Conservation (phyloP, 2,797 vertebrate species). For the Pempheris klunzingeri region DNA sequence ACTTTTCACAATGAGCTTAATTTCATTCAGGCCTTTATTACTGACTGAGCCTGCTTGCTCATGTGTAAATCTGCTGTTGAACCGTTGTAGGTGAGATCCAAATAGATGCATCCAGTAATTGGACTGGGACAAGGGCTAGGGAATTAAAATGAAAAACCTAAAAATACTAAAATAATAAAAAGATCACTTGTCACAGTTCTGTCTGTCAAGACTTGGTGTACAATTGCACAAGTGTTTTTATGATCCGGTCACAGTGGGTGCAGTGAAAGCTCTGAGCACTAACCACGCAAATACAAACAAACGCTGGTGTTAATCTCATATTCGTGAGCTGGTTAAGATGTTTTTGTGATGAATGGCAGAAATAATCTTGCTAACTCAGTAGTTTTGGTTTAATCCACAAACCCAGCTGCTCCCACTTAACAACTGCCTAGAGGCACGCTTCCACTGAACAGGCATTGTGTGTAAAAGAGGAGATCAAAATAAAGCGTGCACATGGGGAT, state of each 20-base stretch:
- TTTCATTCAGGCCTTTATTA: conserved; percentile 35
- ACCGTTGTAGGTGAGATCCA: neutral
- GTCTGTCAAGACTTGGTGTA: neutral
- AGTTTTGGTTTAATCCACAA: neutral
- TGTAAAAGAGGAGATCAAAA: neutral
- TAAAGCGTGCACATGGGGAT: neutral
- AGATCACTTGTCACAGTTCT: neutral
- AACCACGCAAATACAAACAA: neutral
- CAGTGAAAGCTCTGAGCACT: neutral
- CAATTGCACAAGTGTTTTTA: neutral
- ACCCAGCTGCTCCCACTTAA: neutral
- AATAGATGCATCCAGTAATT: neutral
- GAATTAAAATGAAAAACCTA: neutral
- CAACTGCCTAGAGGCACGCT: neutral
- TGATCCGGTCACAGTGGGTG: neutral
- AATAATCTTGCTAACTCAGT: neutral
- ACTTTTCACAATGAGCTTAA: conserved; percentile 47
- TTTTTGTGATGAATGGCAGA: neutral
- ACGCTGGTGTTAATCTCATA: neutral
- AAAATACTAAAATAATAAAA: neutral
- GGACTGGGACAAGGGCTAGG: neutral
- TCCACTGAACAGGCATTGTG: neutral
- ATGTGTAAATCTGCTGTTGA: neutral
- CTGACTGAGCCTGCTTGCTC: neutral
- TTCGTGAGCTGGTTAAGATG: neutral